These are phyloP conservation scores for Brotula barbata DNA, from an alignment of 2,797 vertebrate genomes.

Conservation along the genomic window DNA sequence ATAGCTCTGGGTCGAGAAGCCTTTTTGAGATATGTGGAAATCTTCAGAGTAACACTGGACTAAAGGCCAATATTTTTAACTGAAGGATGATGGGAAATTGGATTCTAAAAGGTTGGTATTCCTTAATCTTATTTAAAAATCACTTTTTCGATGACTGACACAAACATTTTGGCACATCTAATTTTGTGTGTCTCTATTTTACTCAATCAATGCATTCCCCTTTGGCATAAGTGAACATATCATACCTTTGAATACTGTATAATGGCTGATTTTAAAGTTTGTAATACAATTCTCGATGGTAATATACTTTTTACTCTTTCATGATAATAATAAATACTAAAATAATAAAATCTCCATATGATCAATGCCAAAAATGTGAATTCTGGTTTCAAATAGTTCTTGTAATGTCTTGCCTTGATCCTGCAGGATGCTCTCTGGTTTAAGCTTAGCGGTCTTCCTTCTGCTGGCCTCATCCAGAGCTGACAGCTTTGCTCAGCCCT, in stretches of 20 bases:
- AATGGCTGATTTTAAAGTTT: not conserved
- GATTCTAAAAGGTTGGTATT: constrained; percentile 64
- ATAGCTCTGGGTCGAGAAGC: constrained; percentile 5
- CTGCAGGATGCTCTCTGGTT: constrained; percentile 73
- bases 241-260: not conserved
- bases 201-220: not conserved
- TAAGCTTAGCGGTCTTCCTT: constrained; percentile 64
- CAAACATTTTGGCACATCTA: not conserved
- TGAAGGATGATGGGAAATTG: constrained; percentile 45
- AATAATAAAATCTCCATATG: no score
- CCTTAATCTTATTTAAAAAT: not conserved
- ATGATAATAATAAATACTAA: no score
- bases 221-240: not conserved
- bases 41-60: constrained; percentile 3
- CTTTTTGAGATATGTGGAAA: not conserved
- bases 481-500: constrained; percentile 36
- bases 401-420: constrained; percentile 7
- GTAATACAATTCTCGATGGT: no score
- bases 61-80: not conserved
- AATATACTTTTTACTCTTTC: no score
- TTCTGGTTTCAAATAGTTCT: not conserved
- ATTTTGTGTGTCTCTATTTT: not conserved
- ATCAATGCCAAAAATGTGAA: not conserved
- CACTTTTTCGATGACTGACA: not conserved
- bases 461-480: constrained; percentile 53